These are phyloP conservation scores for Taeniopygia guttata DNA, from an alignment of 2,797 vertebrate genomes.

Conservation along the genomic window DNA sequence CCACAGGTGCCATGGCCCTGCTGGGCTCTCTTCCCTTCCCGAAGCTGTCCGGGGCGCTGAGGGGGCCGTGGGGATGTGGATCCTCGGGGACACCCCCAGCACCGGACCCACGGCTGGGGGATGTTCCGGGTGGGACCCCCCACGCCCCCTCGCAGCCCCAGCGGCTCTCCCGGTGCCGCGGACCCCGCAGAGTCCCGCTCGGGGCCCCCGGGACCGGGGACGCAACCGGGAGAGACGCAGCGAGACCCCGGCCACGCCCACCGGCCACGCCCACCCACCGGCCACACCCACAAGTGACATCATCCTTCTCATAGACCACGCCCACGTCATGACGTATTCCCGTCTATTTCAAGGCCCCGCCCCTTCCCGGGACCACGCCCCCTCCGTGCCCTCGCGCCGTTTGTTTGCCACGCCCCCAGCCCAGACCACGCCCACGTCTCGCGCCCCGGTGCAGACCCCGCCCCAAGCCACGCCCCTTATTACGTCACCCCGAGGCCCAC, in stretches of 20 bases:
- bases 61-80: neutral
- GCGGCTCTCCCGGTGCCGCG: neutral
- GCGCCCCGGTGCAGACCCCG: neutral
- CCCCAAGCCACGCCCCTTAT: neutral
- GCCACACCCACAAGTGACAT: neutral
- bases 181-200: too few relatives aligned
- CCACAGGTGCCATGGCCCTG: neutral
- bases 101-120: neutral
- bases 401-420: neutral
- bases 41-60: neutral
- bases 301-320: accelerated
- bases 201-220: too few relatives aligned
- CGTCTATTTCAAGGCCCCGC: neutral
- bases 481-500: accelerated
- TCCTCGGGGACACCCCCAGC: neutral
- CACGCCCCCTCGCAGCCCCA: too few relatives aligned
- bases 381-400: neutral
- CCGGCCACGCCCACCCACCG: accelerated
- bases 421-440: neutral
- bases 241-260: neutral
- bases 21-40: neutral
- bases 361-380: neutral
- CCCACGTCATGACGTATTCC: accelerated
- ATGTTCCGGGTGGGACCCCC: neutral
- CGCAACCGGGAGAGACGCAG: neutral